phyloP scores from a whole-genome alignment of 2,797 vertebrate genomes.

The Podarcis lilfordi region DNA sequence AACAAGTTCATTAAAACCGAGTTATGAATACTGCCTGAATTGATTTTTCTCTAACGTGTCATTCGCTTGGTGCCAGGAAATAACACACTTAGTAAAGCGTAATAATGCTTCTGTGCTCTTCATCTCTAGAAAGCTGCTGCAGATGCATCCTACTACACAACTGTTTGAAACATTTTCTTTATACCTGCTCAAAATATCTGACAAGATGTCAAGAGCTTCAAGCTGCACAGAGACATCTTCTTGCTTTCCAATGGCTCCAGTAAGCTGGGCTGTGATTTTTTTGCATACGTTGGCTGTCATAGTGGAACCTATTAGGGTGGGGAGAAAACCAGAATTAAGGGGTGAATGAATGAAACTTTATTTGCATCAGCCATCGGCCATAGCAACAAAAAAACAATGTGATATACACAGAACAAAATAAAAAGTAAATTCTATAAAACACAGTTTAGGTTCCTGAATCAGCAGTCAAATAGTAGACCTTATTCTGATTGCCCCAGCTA shows the following conservation, averaged over 20 bases:
- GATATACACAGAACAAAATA: too few species aligned
- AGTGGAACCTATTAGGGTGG: constrained; percentile 78
- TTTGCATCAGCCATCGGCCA: too few species aligned
- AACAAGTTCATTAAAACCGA: background rate
- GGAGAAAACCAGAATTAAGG: constrained; percentile 24
- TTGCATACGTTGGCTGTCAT: constrained; percentile 89
- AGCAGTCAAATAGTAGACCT: too few species aligned
- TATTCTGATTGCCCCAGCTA: too few species aligned
- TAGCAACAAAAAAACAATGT: too few species aligned
- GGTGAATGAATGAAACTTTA: too few species aligned
- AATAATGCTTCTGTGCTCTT: background rate
- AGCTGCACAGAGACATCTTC: constrained; percentile 92
- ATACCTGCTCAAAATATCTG: constrained; percentile 95
- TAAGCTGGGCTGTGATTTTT: constrained; percentile 93
- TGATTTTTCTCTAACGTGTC: background rate
- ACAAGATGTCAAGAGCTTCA: constrained; percentile 95
- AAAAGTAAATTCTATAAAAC: too few species aligned
- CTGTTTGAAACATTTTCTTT: constrained; percentile 21
- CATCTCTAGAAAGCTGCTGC: too few species aligned
- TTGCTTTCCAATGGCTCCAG: constrained; percentile 90
- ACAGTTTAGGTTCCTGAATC: too few species aligned
- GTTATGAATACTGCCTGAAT: background rate
- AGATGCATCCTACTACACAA: background rate
- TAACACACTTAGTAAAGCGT: background rate
- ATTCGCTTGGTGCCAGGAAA: background rate